Percentiles rank a stretch among this genome's conserved stretches.
Conservation (phyloP, 2,113 vertebrate species). For the Mobula hypostoma region DNA sequence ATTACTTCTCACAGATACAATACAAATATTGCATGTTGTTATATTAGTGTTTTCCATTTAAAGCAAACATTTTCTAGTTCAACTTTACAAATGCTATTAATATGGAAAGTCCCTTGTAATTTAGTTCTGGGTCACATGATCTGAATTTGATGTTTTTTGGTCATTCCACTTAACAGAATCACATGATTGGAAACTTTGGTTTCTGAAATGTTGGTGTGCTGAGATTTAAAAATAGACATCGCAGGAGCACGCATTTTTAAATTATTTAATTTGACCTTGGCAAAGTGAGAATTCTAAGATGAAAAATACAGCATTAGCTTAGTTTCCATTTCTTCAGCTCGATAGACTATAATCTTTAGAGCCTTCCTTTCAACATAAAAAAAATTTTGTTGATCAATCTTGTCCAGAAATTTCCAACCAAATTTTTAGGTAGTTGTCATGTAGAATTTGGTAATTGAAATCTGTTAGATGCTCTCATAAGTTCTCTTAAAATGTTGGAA, state of each 20-base stretch:
- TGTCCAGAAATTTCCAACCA: no score
- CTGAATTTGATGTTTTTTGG: constrained; percentile 6
- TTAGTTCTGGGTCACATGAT: neutral
- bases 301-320: neutral
- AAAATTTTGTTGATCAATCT: neutral
- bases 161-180: neutral
- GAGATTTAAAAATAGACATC: constrained; percentile 13
- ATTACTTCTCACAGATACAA: neutral
- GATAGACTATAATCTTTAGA: neutral
- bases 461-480: neutral
- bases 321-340: neutral
- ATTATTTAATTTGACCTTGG: neutral
- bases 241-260: neutral
- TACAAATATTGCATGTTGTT: neutral
- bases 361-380: neutral
- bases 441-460: no score
- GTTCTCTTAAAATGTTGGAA: neutral
- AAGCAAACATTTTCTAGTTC: neutral
- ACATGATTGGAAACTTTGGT: constrained; percentile 24
- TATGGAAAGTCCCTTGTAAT: constrained; percentile 2
- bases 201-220: constrained; percentile 2
- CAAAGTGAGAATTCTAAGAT: neutral
- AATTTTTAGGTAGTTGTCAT: neutral
- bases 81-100: neutral
- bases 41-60: neutral